Percentiles rank a stretch among this genome's conserved stretches.
phyloP scores from a whole-genome alignment of 1,140 invertebrate species.

The Scaptomyza pallida region DNA sequence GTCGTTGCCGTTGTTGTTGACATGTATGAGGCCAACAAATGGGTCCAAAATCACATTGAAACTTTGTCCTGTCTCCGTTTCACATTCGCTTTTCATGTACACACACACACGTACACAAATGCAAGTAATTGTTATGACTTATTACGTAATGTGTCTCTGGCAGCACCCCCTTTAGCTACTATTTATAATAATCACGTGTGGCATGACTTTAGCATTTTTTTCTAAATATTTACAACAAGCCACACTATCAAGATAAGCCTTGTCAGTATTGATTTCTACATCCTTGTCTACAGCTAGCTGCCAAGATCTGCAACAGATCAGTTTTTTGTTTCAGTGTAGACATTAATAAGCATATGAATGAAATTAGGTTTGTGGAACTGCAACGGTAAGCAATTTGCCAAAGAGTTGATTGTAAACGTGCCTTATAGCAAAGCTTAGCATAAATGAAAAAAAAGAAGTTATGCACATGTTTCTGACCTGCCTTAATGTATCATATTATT shows the following conservation, averaged over 20 bases:
- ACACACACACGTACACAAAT: slow-evolving; percentile 16
- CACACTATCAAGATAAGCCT: neutral
- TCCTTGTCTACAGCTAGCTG: neutral
- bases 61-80: slow-evolving; percentile 17
- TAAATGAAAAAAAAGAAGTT: no score
- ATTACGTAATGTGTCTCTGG: slow-evolving; percentile 39
- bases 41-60: slow-evolving; percentile 2
- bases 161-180: slow-evolving; percentile 22
- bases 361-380: no score
- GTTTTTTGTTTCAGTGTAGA: no score
- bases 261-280: neutral
- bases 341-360: no score
- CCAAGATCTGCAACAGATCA: neutral
- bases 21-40: slow-evolving; percentile 7
- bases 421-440: no score
- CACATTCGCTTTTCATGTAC: slow-evolving; percentile 1
- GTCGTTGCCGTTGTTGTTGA: slow-evolving; percentile 8
- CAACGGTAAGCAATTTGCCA: no score
- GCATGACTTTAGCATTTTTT: slow-evolving; percentile 25
- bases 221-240: neutral
- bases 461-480: no score
- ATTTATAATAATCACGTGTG: slow-evolving; percentile 20
- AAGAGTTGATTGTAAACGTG: no score
- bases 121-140: slow-evolving; percentile 27
- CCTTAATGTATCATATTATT: no score